Base-by-base conservation (phyloP, 2,113 vertebrate genomes). In the Tympanuchus pallidicinctus region DNA sequence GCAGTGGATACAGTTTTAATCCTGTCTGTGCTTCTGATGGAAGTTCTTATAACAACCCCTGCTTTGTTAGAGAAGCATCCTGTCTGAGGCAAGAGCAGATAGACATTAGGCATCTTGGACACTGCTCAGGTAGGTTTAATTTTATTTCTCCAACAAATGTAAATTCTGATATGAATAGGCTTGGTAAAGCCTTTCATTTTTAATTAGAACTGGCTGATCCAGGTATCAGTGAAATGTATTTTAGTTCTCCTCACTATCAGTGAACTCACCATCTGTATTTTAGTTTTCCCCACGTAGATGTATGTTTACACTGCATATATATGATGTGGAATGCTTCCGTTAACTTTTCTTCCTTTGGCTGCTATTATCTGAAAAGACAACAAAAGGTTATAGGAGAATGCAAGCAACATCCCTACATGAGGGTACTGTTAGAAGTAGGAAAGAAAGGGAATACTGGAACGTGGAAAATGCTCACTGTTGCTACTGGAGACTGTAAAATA, bases 81-180 rank as follows among this genome's bases (percentile, higher is more conserved):
- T 99, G 99, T 93, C 98, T 99, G 98, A 98, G 98, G 94, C 99
- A 99, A 97, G 99, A 99, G 95, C 99, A 99, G 96, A 99, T 99
- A 8, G 99, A 99, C 82, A 99, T 99, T 95, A 98, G 98, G 81
- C 99, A 99, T 96, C 98, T 99, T 91, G 99, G 99, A 84, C 98
- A 98, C 74, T 99, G 99, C 86, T 98, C 98, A 97, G 99, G 99
- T 99, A 97, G 95, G 95, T 73, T n/a, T 59, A 6, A 66, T 70
- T 93, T 57, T 93, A 5, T 3, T 77, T 71, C 75, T 60, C 30
- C 42, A 19, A 25, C 67, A 69, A 71, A 48, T 77, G 13, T 54
- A 36, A 84, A 59, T 87, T 79, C 22, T 76, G 43, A 43, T 6
- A 8, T 21, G 32, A 52, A 2, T 25, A 30, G 60, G 22, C 28